Conservation (phyloP, 2,113 vertebrate genomes). For the Sialia sialis region DNA sequence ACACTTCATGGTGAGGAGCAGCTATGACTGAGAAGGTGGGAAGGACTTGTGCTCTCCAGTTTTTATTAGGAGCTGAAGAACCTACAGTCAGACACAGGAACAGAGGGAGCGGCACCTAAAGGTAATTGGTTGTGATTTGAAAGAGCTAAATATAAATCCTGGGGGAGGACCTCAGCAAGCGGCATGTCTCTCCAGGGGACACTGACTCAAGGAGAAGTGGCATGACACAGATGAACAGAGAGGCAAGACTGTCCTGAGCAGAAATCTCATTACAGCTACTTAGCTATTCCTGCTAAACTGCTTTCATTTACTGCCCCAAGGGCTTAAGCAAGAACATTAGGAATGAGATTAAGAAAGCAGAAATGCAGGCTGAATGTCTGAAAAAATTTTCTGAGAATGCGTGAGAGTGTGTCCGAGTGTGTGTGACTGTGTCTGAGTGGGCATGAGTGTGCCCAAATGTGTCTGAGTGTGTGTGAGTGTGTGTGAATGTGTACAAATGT, state of each 20-base stretch:
- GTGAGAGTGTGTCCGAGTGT: too few relatives aligned
- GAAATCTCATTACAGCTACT: conserved; percentile 56
- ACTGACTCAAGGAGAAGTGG: conserved; percentile 37
- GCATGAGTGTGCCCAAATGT: too few relatives aligned
- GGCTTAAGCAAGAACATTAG: conserved; percentile 44
- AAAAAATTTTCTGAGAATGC: background rate
- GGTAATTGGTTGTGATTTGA: conserved; percentile 16
- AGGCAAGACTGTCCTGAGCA: conserved; percentile 5
- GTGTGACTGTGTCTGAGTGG: too few relatives aligned
- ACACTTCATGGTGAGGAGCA: background rate
- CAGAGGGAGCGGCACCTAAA: background rate
- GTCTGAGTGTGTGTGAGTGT: too few relatives aligned
- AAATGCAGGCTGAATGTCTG: conserved; percentile 26
- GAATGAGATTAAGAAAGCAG: conserved; percentile 34
- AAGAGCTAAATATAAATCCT: conserved; percentile 58
- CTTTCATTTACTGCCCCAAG: conserved; percentile 24
- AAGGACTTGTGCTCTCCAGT: background rate
- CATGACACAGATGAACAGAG: background rate
- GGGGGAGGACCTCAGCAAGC: conserved; percentile 36
- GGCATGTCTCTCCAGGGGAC: background rate
- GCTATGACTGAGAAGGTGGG: background rate
- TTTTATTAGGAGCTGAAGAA: background rate
- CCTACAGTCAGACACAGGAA: background rate
- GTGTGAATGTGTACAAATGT: too few relatives aligned
- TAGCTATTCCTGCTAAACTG: conserved; percentile 40